Percentiles rank a stretch among this genome's conserved stretches.
These are phyloP conservation scores for Propithecus deckenii DNA, from an alignment of 2,797 vertebrate genomes.

Conservation along the genomic window DNA sequence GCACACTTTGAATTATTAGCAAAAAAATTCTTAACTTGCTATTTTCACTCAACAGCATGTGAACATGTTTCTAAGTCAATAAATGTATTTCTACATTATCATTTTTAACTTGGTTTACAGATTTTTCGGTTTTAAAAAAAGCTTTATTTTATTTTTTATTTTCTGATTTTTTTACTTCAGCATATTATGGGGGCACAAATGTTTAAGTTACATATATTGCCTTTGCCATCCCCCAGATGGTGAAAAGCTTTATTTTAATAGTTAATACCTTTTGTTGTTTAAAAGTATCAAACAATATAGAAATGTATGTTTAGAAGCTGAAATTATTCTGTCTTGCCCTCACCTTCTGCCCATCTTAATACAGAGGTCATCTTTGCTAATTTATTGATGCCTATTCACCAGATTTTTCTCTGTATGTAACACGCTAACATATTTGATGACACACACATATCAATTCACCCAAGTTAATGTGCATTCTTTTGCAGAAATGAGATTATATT, in stretches of 20 bases:
- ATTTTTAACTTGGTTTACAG: not conserved
- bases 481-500: not conserved
- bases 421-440: not conserved
- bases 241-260: not conserved
- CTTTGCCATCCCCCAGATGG: too few relatives aligned
- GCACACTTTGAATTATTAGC: not conserved
- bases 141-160: too few relatives aligned
- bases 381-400: not conserved
- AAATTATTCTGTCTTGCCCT: not conserved
- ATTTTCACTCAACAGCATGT: not conserved
- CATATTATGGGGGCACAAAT: too few relatives aligned
- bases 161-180: too few relatives aligned
- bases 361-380: not conserved
- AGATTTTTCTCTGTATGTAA: not conserved
- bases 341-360: not conserved
- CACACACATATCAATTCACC: not conserved
- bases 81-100: not conserved
- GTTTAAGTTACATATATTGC: too few relatives aligned
- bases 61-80: constrained; percentile 7
- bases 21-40: not conserved
- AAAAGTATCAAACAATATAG: not conserved
- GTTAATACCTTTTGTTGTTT: not conserved
- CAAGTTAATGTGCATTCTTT: not conserved
- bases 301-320: not conserved
- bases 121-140: not conserved